Percentiles rank a stretch among this genome's conserved stretches.
Evolutionary conservation across 2,888 invertebrate species (phyloP).

Genomic region (Smittia aterrima): DNA sequence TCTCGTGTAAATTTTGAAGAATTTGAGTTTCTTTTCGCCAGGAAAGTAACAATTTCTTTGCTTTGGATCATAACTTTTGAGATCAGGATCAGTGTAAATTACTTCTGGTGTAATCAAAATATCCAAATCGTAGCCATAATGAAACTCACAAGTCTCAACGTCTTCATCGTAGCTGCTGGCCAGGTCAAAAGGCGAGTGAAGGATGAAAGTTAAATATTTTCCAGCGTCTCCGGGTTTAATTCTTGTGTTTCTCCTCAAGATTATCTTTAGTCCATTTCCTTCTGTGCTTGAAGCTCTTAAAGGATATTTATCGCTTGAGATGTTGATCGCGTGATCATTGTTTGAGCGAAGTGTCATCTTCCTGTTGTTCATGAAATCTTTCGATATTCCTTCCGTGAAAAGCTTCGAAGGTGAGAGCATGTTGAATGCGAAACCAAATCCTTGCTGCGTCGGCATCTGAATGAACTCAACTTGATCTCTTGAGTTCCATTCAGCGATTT

Average conservation of each 20-base stretch:
- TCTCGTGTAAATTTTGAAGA: slow-evolving; percentile 46
- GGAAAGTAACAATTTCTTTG: slow-evolving; percentile 46
- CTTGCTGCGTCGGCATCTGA: background rate
- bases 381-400: background rate
- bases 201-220: background rate
- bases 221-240: background rate
- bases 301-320: background rate
- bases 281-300: background rate
- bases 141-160: background rate
- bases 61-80: background rate
- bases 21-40: slow-evolving; percentile 45
- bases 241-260: background rate
- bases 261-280: background rate
- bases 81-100: background rate
- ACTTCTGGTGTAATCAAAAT: background rate
- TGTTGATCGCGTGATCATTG: background rate
- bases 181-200: slow-evolving; percentile 12
- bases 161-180: background rate
- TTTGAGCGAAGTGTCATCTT: background rate
- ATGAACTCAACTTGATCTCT: background rate
- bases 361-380: background rate
- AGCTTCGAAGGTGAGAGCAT: background rate
- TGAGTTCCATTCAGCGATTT: background rate
- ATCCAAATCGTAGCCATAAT: slow-evolving; percentile 15
- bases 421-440: background rate